Evolutionary conservation across 1,140 invertebrate species (phyloP), one percentile per base, ranked within the genome.

Genomic region (Pararge aegeria): DNA sequence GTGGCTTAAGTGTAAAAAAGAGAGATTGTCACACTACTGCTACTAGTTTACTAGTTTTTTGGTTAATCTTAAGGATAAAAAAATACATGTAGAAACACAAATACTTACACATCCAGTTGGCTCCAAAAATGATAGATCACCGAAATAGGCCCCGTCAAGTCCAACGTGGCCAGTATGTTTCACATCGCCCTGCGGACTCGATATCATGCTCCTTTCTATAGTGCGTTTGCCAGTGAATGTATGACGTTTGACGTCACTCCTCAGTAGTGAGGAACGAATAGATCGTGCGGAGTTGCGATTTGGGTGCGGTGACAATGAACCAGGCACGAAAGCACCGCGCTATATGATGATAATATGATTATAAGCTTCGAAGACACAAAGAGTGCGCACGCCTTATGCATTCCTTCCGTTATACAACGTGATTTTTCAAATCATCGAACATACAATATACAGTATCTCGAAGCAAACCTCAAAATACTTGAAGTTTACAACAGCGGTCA

Each of bases 151-250:
- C 4, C 98, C 98, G 87, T 99, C 98, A 10, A 98, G 92, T 1
- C 98, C 98, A 3, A 99, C 97, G 84, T 99, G 98, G 0, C 96
- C 97, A 0, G 97, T 99, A 80, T 99, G 98, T 78, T 98, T 97
- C 0, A 99, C 93, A 89, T 99, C 98, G 29, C 97, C 98, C 84
- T 99, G 97, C 0, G 98, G 98, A 24, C 95, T 94, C 9, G 97
- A 98, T 67, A 99, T 99, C 97, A 99, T 98, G 75, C 98, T 97
- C 0, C 95, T 94, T 49, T 95, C 92, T 54, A 98, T 91, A 66
- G 95, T 94, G 40, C 94, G 91, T 59, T 92, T 92, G 59, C 89
- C 89, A 5, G 84, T 85, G 48, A 78, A 83, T 19, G 85, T 88
- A 59, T 88, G 82, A 2, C 83, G 66, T 63, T 84, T 88, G 18